Percentiles rank a stretch among this genome's conserved stretches.
Conservation (phyloP, 2,113 vertebrate species). For the Etia nguti region DNA sequence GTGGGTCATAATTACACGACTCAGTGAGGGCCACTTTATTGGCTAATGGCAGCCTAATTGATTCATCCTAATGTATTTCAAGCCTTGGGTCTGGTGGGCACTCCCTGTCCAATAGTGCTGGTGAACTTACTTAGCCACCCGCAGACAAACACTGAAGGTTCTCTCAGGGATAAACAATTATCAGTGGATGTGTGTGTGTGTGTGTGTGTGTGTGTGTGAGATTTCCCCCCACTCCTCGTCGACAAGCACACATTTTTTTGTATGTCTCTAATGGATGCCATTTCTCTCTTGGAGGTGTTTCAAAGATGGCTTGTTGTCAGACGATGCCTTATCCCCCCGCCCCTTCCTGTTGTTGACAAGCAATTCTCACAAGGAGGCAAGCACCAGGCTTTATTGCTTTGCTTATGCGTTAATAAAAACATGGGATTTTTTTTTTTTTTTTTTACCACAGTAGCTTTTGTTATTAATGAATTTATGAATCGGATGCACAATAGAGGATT, state of each 20-base stretch:
- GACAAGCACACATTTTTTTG: constrained; percentile 28
- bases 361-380: constrained; percentile 48
- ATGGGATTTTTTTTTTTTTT: not conserved
- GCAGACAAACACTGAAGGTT: constrained; percentile 52
- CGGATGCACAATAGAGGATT: not conserved
- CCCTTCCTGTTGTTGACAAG: constrained; percentile 37
- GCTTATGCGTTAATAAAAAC: not conserved
- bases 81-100: constrained; percentile 57
- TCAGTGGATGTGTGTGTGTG: not conserved
- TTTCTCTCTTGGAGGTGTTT: constrained; percentile 63
- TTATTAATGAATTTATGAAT: not conserved
- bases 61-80: constrained; percentile 72
- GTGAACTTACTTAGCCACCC: constrained; percentile 62
- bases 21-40: constrained; percentile 71
- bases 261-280: constrained; percentile 61
- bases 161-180: constrained; percentile 68
- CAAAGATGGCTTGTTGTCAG: constrained; percentile 65
- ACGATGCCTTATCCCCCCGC: constrained; percentile 25
- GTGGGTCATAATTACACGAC: constrained; percentile 75
- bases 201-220: not conserved
- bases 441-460: not conserved
- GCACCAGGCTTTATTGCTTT: constrained; percentile 21
- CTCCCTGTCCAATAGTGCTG: constrained; percentile 52
- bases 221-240: not conserved
- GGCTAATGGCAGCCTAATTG: constrained; percentile 74